A percentile compares a stretch with the other conserved stretches of the same genome.
Evolutionary conservation across 2,797 vertebrate species (phyloP).

Genomic region (Chelon labrosus): DNA sequence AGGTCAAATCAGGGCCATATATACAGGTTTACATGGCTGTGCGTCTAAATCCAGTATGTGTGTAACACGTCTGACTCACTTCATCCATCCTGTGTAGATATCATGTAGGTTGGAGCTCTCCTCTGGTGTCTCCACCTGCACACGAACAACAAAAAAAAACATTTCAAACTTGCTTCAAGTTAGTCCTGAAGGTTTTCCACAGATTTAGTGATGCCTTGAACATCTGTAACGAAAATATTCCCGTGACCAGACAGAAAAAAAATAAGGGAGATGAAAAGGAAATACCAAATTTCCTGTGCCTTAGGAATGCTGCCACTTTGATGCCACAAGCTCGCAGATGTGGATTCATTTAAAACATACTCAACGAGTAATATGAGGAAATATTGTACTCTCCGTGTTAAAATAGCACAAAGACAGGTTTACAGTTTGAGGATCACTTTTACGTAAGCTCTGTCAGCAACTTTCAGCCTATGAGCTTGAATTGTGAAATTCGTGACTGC

Average conservation of each 20-base stretch:
- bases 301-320: conserved; percentile 26
- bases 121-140: conserved; percentile 60
- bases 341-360: conserved; percentile 9
- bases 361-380: no score
- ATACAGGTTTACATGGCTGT: no score
- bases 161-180: background rate
- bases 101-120: conserved; percentile 62
- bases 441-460: background rate
- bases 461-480: conserved; percentile 1
- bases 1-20: no score
- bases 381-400: background rate
- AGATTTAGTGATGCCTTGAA: background rate
- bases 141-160: conserved; percentile 8
- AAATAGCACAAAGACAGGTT: background rate
- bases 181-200: background rate
- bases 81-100: conserved; percentile 75
- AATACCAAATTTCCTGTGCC: conserved; percentile 50
- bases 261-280: background rate
- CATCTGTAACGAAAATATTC: background rate
- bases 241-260: background rate
- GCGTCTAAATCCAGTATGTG: background rate
- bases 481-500: conserved; percentile 8
- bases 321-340: conserved; percentile 23
- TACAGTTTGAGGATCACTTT: background rate
- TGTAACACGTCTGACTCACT: conserved; percentile 51